Conservation (phyloP, 2,797 vertebrate genomes). For the Dromococcyx pavoninus region DNA sequence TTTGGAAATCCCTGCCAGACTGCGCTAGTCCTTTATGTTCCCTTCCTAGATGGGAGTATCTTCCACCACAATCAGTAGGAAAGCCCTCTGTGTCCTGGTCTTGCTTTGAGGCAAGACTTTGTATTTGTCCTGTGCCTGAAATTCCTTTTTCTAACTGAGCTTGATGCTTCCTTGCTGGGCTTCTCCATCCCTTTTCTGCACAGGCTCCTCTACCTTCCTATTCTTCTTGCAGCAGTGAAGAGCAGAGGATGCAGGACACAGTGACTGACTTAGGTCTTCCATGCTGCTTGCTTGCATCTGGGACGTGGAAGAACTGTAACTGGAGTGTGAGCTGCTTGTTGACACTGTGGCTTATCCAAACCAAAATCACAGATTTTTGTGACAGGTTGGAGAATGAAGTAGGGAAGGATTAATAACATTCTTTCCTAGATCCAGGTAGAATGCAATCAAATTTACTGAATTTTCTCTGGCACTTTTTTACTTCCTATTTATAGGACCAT, state of each 20-base stretch:
- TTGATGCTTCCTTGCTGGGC: neutral
- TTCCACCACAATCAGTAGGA: neutral
- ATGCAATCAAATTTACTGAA: neutral
- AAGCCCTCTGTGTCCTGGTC: neutral
- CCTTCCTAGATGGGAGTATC: neutral
- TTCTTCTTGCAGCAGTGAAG: neutral
- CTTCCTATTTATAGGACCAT: neutral
- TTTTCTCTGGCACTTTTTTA: neutral
- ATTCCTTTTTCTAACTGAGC: neutral
- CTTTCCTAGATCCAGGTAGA: neutral
- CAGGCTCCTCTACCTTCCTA: neutral
- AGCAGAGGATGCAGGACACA: neutral
- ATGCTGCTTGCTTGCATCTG: fast-evolving
- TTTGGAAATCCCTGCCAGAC: neutral
- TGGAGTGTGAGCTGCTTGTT: neutral
- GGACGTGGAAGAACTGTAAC: neutral
- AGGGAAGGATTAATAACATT: neutral
- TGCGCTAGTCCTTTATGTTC: neutral
- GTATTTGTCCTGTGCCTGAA: neutral
- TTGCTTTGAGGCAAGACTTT: neutral
- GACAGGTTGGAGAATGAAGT: neutral
- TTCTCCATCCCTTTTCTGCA: neutral
- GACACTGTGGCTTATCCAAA: neutral
- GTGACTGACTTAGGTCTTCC: fast-evolving
- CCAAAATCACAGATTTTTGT: neutral